These are phyloP conservation scores for Tenualosa ilisha DNA, from an alignment of 2,797 vertebrate genomes.

Conservation along the genomic window DNA sequence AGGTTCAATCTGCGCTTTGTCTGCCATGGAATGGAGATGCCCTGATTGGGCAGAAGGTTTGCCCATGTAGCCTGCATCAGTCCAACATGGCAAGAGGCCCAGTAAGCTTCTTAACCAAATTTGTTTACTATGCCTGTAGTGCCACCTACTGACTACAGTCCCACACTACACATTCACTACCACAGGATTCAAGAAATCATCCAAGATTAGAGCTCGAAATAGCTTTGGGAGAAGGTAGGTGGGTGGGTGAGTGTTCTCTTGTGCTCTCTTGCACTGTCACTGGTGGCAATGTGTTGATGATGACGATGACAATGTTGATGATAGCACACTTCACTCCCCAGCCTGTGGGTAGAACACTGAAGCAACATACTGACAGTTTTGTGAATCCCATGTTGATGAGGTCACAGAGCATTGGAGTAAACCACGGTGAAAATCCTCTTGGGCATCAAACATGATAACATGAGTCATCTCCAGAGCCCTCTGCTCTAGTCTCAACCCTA, in stretches of 20 bases:
- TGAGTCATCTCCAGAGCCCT: neutral
- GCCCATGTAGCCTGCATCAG: neutral
- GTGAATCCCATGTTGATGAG: neutral
- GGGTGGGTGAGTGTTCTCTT: neutral
- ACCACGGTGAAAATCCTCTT: neutral
- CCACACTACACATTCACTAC: conserved; percentile 42
- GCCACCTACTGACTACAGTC: conserved; percentile 58
- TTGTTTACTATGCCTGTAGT: conserved; percentile 32
- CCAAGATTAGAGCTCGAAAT: neutral
- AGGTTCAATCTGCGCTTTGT: neutral
- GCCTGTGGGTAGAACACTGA: neutral
- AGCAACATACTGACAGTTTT: neutral
- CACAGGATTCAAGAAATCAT: neutral
- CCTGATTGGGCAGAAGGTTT: neutral
- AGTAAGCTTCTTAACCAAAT: neutral
- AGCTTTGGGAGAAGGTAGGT: neutral
- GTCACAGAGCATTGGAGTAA: neutral
- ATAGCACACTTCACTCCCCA: neutral
- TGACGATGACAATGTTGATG: neutral
- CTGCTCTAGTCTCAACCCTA: too few relatives aligned
- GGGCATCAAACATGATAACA: neutral
- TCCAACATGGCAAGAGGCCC: neutral
- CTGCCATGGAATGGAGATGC: neutral
- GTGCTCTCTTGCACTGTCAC: neutral
- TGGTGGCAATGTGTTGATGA: neutral